A percentile compares a stretch with the other conserved stretches of the same genome.
These are phyloP conservation scores for Alentia gelatinosa DNA, from an alignment of 2,888 invertebrate genomes.

Conservation along the genomic window DNA sequence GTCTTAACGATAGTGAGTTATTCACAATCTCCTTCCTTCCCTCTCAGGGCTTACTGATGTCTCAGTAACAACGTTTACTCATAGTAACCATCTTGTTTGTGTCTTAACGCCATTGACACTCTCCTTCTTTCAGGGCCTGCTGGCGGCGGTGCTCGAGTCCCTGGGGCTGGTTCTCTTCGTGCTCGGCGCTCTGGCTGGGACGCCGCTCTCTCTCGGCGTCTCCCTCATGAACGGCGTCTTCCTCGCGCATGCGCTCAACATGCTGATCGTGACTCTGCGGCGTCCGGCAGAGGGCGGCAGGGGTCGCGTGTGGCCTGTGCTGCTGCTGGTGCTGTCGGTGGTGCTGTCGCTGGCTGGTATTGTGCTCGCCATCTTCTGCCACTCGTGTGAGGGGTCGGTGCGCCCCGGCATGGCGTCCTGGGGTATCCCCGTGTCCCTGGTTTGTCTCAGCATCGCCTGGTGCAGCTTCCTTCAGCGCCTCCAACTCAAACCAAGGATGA, in stretches of 20 bases:
- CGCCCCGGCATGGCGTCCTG: conserved; percentile 58
- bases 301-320: not conserved
- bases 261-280: not conserved
- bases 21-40: no score
- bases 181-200: conserved; percentile 66
- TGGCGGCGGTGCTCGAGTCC: conserved; percentile 68
- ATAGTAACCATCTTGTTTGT: not conserved
- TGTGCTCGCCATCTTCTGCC: not conserved
- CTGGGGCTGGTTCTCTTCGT: conserved; percentile 70
- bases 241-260: conserved; percentile 64
- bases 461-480: not conserved
- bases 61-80: no score
- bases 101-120: not conserved
- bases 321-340: not conserved
- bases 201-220: conserved; percentile 60
- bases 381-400: not conserved
- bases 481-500: not conserved
- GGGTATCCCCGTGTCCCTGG: conserved; percentile 65
- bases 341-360: not conserved
- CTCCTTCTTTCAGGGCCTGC: conserved; percentile 67
- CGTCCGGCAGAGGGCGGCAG: not conserved
- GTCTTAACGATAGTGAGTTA: no score
- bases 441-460: conserved; percentile 67
- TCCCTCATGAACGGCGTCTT: conserved; percentile 68
- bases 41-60: no score